phyloP scores from a whole-genome alignment of 2,888 invertebrate species.

The Netelia melanura region DNA sequence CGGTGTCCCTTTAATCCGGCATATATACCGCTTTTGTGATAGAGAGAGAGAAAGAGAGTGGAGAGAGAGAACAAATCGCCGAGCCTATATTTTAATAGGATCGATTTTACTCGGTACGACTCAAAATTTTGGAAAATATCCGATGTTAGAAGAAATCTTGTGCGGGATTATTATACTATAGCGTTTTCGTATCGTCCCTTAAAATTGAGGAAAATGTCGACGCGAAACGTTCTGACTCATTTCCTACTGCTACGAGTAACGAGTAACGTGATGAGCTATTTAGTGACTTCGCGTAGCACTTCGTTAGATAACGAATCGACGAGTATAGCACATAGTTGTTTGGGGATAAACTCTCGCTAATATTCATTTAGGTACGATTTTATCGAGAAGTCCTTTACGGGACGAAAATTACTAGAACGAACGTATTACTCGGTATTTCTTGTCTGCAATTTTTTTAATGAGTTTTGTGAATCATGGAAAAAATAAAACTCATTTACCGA shows the following conservation, averaged over 20 bases:
- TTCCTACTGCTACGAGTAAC: slow-evolving; percentile 50
- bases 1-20: slow-evolving; percentile 72
- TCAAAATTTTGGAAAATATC: slow-evolving; percentile 45
- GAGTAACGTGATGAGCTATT: slow-evolving; percentile 58
- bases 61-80: slow-evolving; percentile 30
- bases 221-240: slow-evolving; percentile 49
- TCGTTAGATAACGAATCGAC: slow-evolving; percentile 51
- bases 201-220: slow-evolving; percentile 18
- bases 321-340: slow-evolving; percentile 2
- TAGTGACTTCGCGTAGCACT: slow-evolving; percentile 57
- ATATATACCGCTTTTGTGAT: slow-evolving; percentile 28
- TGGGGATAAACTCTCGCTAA: slow-evolving; percentile 47
- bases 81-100: slow-evolving; percentile 72
- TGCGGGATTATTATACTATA: slow-evolving; percentile 48
- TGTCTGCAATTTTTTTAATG: not conserved
- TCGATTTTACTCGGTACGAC: slow-evolving; percentile 47
- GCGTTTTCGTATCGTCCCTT: slow-evolving; percentile 32
- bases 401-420: slow-evolving; percentile 14
- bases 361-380: slow-evolving; percentile 54
- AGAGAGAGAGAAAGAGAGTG: not conserved
- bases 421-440: slow-evolving; percentile 21
- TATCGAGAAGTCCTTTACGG: slow-evolving; percentile 34
- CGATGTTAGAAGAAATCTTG: not conserved
- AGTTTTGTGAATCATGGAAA: not conserved
- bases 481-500: not conserved